phyloP scores from a whole-genome alignment of 1,140 invertebrate genomes.

The Chlorops oryzae region DNA sequence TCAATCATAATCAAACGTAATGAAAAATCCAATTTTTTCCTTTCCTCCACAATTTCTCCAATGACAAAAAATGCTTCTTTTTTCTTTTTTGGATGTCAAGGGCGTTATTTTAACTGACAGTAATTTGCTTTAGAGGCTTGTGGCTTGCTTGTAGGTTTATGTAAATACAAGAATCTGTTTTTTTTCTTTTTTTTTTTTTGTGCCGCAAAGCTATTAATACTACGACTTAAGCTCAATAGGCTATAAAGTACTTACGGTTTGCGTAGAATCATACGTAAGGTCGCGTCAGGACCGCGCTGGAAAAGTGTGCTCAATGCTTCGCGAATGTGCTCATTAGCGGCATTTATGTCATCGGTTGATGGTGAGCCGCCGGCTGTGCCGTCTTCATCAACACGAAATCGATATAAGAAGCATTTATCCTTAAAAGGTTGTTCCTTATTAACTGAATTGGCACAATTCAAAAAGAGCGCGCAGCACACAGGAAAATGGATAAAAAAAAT shows the following conservation, averaged over 20 bases:
- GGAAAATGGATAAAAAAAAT: constrained; percentile 12
- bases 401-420: constrained; percentile 78
- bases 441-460: constrained; percentile 51
- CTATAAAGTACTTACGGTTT: constrained; percentile 71
- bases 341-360: constrained; percentile 53
- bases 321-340: constrained; percentile 63
- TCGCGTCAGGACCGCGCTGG: constrained; percentile 68
- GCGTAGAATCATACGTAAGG: constrained; percentile 71
- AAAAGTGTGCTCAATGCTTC: constrained; percentile 61
- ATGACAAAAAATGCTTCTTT: no score
- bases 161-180: no score
- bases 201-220: no score
- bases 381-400: constrained; percentile 69
- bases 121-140: no score
- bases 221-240: no score
- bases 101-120: no score
- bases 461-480: constrained; percentile 14
- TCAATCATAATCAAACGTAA: no score
- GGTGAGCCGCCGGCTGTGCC: constrained; percentile 49
- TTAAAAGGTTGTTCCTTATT: constrained; percentile 74
- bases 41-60: no score
- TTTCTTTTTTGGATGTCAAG: no score
- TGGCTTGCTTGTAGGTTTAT: no score
- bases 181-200: no score
- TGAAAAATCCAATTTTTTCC: no score